A percentile compares a stretch with the other conserved stretches of the same genome.
Evolutionary conservation across 2,888 invertebrate genomes (phyloP).

Genomic region (Hartigia nigra): DNA sequence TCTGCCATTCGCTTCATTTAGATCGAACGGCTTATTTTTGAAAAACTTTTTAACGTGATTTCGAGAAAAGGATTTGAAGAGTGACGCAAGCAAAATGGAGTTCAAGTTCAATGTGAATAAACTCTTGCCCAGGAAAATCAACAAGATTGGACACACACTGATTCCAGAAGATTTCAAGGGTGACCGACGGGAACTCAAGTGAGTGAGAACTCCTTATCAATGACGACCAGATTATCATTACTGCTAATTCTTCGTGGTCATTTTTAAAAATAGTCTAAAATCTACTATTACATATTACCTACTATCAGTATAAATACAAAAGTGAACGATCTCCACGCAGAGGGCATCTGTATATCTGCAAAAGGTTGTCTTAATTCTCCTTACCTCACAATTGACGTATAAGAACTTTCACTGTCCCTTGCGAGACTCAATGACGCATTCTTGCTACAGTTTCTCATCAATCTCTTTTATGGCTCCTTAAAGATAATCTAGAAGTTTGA

Average conservation of each 20-base stretch:
- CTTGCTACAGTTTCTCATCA: not conserved
- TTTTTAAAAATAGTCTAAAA: not conserved
- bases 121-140: conserved; percentile 59
- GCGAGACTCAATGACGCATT: conserved; percentile 3
- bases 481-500: not conserved
- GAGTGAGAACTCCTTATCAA: conserved; percentile 33
- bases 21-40: not conserved
- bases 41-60: not conserved
- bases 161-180: conserved; percentile 60
- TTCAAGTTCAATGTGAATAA: conserved; percentile 62
- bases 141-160: conserved; percentile 60
- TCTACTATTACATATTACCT: not conserved
- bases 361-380: not conserved
- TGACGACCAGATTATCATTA: not conserved
- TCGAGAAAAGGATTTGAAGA: not conserved
- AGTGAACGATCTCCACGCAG: not conserved
- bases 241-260: not conserved
- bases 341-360: not conserved
- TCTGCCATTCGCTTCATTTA: not conserved
- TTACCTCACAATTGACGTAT: not conserved
- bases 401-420: conserved; percentile 1
- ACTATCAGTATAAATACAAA: not conserved
- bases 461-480: not conserved
- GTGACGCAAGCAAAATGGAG: conserved; percentile 48
- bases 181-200: conserved; percentile 59